A percentile compares a stretch with the other conserved stretches of the same genome.
phyloP scores from a whole-genome alignment of 2,888 invertebrate species.

The Andrena chrysosceles region DNA sequence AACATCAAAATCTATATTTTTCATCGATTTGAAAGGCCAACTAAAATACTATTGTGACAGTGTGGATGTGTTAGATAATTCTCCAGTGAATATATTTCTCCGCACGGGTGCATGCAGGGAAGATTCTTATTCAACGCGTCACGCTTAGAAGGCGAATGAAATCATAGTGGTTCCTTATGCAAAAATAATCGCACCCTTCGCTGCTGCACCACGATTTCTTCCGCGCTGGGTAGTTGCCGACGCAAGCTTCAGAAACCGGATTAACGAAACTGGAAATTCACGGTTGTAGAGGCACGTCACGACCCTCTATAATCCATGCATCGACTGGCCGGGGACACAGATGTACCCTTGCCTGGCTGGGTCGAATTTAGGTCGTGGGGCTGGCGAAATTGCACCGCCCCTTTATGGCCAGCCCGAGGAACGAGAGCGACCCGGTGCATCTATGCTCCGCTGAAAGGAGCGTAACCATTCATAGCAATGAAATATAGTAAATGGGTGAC shows the following conservation, averaged over 20 bases:
- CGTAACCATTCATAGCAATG: slow-evolving; percentile 69
- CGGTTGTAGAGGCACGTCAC: slow-evolving; percentile 10
- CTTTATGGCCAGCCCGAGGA: slow-evolving; percentile 51
- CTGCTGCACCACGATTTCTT: not conserved
- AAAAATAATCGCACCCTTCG: not conserved
- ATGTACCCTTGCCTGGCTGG: slow-evolving; percentile 53
- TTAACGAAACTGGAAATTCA: slow-evolving; percentile 21
- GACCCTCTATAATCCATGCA: slow-evolving; percentile 56
- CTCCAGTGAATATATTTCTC: not conserved
- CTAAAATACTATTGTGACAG: too few relatives aligned
- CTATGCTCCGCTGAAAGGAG: slow-evolving; percentile 53
- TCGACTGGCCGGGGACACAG: slow-evolving; percentile 59
- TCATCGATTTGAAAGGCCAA: too few relatives aligned
- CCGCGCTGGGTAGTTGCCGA: not conserved
- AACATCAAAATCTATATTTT: too few relatives aligned
- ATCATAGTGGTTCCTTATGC: not conserved
- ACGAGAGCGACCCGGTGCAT: slow-evolving; percentile 61
- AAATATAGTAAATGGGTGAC: slow-evolving; percentile 66
- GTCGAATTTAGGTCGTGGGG: slow-evolving; percentile 60
- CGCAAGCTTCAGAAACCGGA: slow-evolving; percentile 24
- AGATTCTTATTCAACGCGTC: not conserved
- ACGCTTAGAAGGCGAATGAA: not conserved
- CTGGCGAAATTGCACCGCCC: slow-evolving; percentile 65
- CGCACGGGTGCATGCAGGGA: not conserved
- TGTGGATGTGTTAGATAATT: not conserved